Evolutionary conservation across 2,113 vertebrate genomes (phyloP), one percentile per base, ranked within the genome.

Genomic region (Petroica traversi): DNA sequence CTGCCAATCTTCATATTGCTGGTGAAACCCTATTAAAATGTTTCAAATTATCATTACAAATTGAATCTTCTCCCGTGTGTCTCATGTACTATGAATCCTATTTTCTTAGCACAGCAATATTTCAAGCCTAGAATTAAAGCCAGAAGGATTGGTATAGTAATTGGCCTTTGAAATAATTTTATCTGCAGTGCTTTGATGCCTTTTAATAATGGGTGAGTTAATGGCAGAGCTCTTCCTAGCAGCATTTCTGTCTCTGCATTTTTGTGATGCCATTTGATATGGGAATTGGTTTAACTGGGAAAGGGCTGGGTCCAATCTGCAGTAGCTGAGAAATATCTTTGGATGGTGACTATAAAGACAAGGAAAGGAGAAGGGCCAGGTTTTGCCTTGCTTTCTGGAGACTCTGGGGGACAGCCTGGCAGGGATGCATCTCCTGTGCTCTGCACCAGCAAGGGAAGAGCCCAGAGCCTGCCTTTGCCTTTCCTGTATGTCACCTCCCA

Each of bases 1-100:
- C 73, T 82, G 86, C 28, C 91, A 91, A 61, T 95, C 89, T 95
- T 95, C 68, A 89, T 89, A 91, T 72, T 84, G 57, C 52, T 78
- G 18, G 48, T 75, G 31, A 95, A 96, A 87, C 73, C 45, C 31
- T 72, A 95, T 95, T 95, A 95, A 94, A 94, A 71, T 74, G 14
- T 76, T 95, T 82, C 80, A 89, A 91, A 95, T 96, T 72, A 85
- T 74, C 89, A 29, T 95, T 81, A 84, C 52, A 89, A 95, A 95
- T 93, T 89, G 61, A 81, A 95, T 97, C 52, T 87, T 95, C 61
- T 84, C 73, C 78, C 20, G 1, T 11, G 1, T 90, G 75, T 75
- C 83, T 93, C 73, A 75, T 93, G 68, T 89, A 87, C 83, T 75
- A 12, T 29, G 73, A 96, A 57, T 84, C 45, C 40, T 78, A 41